Conservation (phyloP, 2,113 vertebrate species). For the Lipotes vexillifer region DNA sequence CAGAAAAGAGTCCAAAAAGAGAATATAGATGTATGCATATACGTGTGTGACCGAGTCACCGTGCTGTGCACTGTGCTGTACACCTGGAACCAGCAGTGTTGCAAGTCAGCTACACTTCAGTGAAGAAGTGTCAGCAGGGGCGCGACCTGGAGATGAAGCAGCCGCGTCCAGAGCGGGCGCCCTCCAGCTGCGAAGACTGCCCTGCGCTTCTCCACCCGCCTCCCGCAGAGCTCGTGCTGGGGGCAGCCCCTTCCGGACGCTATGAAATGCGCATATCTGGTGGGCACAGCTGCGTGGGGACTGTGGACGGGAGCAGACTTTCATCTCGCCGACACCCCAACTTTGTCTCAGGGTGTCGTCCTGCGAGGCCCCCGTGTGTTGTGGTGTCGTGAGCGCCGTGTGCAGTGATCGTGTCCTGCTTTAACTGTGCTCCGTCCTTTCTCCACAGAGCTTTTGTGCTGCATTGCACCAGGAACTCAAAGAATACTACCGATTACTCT, state of each 20-base stretch:
- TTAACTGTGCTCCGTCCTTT: neutral
- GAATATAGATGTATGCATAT: too few species aligned
- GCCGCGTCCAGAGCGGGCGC: too few species aligned
- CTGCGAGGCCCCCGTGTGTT: too few species aligned
- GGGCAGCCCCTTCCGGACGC: neutral
- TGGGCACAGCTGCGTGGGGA: accelerated
- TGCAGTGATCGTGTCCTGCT: accelerated
- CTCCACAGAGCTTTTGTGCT: constrained; percentile 93
- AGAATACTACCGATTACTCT: constrained; percentile 96
- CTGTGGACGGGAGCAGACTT: neutral
- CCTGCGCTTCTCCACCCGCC: too few species aligned
- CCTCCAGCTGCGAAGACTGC: too few species aligned
- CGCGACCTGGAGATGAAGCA: too few species aligned
- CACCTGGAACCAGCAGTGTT: neutral
- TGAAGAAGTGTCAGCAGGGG: too few species aligned
- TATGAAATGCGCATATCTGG: too few species aligned
- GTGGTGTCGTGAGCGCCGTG: accelerated
- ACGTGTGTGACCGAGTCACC: too few species aligned
- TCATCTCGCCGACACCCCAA: neutral
- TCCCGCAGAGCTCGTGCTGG: neutral
- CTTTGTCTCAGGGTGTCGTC: accelerated
- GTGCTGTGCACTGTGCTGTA: neutral
- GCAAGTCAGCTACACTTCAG: accelerated
- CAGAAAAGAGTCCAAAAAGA: too few species aligned
- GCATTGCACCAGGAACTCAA: constrained; percentile 97